Evolutionary conservation across 2,797 vertebrate species (phyloP).

Genomic region (Pipistrellus pipistrellus): DNA sequence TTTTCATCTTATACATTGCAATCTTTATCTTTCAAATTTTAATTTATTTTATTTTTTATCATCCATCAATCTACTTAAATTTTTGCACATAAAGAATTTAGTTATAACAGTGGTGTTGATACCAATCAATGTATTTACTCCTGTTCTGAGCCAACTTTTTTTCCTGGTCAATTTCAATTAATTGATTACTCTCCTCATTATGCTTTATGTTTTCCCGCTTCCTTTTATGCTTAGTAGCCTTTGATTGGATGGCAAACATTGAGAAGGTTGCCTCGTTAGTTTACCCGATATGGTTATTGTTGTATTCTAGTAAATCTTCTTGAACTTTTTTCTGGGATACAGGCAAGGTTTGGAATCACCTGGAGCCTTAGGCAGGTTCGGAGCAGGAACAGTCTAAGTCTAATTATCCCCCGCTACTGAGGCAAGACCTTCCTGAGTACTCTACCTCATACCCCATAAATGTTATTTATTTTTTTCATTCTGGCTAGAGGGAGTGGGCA

Average conservation of each 20-base stretch:
- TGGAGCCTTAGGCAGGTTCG: not conserved
- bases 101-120: not conserved
- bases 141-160: not conserved
- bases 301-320: not conserved
- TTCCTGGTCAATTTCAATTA: not conserved
- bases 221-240: not conserved
- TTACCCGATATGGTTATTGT: not conserved
- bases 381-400: not conserved
- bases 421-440: not conserved
- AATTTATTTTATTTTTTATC: not conserved
- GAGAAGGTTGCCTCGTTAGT: not conserved
- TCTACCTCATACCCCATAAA: not conserved
- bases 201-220: not conserved
- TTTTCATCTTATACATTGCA: not conserved
- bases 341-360: not conserved
- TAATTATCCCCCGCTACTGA: not conserved
- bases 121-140: not conserved
- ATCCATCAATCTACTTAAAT: not conserved
- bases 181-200: not conserved
- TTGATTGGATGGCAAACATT: not conserved
- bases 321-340: not conserved
- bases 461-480: not conserved
- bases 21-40: not conserved
- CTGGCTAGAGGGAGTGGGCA: not conserved
- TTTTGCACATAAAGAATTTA: not conserved